Evolutionary conservation across 2,797 vertebrate species (phyloP).

Genomic region (Denticeps clupeoides): DNA sequence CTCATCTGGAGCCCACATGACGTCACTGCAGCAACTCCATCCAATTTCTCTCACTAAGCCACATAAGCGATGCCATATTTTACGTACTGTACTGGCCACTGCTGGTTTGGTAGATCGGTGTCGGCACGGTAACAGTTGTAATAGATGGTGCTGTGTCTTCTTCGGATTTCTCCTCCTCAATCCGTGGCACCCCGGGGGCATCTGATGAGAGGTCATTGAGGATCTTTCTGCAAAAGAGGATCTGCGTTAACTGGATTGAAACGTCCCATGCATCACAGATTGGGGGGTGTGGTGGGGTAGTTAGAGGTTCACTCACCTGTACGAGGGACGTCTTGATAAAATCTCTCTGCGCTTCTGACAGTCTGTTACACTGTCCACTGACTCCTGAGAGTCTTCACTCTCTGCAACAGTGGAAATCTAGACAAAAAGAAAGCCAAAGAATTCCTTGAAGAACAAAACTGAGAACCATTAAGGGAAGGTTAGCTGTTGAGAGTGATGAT

Average conservation of each 20-base stretch:
- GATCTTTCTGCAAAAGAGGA: constrained; percentile 97
- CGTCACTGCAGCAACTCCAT: too few relatives aligned
- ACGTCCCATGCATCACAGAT: too few relatives aligned
- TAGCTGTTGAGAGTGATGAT: too few relatives aligned
- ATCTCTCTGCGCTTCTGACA: constrained; percentile 97
- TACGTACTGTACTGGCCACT: constrained; percentile 98
- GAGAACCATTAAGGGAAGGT: too few relatives aligned
- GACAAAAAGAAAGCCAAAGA: constrained; percentile 1
- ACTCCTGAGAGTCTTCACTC: constrained; percentile 98
- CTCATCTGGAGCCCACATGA: too few relatives aligned
- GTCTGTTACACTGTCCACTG: constrained; percentile 95
- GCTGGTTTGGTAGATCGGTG: constrained; percentile 99
- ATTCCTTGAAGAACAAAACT: too few relatives aligned
- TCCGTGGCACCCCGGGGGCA: constrained; percentile 84
- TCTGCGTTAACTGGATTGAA: too few relatives aligned
- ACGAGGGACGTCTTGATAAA: constrained; percentile 90
- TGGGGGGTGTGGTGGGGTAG: too few relatives aligned
- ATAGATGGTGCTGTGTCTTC: constrained; percentile 87
- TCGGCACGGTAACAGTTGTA: constrained; percentile 95
- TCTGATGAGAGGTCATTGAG: constrained; percentile 97
- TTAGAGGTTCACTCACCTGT: too few relatives aligned
- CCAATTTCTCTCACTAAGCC: too few relatives aligned
- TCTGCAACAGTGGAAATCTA: constrained; percentile 96
- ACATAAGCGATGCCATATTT: too few relatives aligned
- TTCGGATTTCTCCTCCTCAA: constrained; percentile 97